Evolutionary conservation across 2,797 vertebrate genomes (phyloP), one percentile per base, ranked within the genome.

Genomic region (Paratrypauchen microcephalus): DNA sequence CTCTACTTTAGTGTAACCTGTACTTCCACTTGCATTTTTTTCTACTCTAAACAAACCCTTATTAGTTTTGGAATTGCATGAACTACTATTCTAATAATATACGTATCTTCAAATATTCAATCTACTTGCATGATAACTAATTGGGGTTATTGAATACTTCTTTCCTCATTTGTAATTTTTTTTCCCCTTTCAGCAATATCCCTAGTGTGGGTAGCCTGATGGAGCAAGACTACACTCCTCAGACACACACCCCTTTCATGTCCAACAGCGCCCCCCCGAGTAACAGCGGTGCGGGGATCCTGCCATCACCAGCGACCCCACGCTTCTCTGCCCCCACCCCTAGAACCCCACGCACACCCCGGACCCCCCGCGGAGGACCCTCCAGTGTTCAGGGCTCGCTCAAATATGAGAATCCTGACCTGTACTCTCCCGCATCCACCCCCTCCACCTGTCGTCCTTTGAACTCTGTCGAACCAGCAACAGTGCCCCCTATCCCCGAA

Each of bases 161-260:
- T 16, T 50, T n/a, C 5, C 5, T 50, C 6, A 50, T 50, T 6
- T 55, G 56, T 18, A 15, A 6, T 58, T 28, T 26, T 28, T 58
- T 18, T 16, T n/a, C n/a, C 3, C 19, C n/a, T 18, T n/a, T 23
- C 87, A 93, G 86, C 79, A 94, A 93, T 86, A 91, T 95, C 66
- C 72, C 78, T 52, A 99, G 97, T 8, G 97, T 97, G 55, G 97
- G 96, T 84, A 98, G 96, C 86, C 68, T 94, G 76, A 90, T 96
- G 92, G 98, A 99, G 89, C 98, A 97, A 88, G 97, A 99, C 73
- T 98, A 96, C 91, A 99, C 97, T 5, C 97, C 97, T 8, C 97
- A 99, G 80, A 98, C 96, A 12, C 96, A 98, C 83, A 95, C 96
- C 36, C 96, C 96, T 2, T 96, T 99, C 77, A 95, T 97, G 86